A percentile compares a stretch with the other conserved stretches of the same genome.
Evolutionary conservation across 2,797 vertebrate species (phyloP).

Genomic region (Anguilla anguilla): DNA sequence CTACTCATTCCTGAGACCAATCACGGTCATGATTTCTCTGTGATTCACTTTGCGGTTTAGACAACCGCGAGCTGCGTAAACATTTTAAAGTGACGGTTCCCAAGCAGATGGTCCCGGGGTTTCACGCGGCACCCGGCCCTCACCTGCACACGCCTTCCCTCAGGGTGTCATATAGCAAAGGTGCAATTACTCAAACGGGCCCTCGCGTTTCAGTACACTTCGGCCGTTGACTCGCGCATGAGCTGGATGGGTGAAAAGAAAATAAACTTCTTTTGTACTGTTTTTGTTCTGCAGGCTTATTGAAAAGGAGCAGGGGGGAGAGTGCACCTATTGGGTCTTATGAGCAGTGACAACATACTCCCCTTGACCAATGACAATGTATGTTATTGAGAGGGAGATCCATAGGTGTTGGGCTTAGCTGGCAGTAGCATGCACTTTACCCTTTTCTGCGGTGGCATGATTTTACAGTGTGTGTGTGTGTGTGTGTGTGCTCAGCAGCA

Average conservation of each 20-base stretch:
- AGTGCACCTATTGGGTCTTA: not conserved
- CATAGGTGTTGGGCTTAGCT: not conserved
- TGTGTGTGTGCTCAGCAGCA: not conserved
- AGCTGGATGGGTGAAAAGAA: constrained; percentile 2
- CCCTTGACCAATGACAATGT: not conserved
- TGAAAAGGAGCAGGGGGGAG: not conserved
- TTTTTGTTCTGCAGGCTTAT: not conserved
- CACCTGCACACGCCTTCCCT: not conserved
- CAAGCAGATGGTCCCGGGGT: constrained; percentile 11
- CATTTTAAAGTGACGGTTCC: not conserved
- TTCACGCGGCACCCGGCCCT: not conserved
- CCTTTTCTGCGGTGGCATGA: not conserved
- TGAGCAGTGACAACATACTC: not conserved
- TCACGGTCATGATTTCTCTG: not conserved
- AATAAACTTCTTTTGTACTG: not conserved
- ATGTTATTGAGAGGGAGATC: not conserved
- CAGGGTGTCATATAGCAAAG: not conserved
- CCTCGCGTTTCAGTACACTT: constrained; percentile 1
- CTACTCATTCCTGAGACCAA: not conserved
- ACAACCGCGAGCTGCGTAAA: not conserved
- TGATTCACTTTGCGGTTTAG: not conserved
- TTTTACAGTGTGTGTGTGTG: not conserved
- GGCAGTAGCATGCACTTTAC: not conserved
- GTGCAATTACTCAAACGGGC: constrained; percentile 2
- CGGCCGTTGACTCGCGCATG: not conserved